Conservation (phyloP, 2,797 vertebrate genomes). For the Perdix hodgsoniae region DNA sequence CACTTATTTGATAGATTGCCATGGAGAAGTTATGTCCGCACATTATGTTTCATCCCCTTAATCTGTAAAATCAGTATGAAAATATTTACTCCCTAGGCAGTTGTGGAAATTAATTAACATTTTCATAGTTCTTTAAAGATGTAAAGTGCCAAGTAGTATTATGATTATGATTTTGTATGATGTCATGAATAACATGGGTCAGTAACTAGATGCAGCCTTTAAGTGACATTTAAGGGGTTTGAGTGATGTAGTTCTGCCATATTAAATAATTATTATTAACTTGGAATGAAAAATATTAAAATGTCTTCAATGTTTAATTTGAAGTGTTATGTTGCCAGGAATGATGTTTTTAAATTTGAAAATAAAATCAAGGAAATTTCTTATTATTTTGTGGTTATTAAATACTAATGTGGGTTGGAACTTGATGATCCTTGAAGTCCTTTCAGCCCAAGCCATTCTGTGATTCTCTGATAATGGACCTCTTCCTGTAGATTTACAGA, state of each 20-base stretch:
- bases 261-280: not conserved
- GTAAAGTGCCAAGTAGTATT: conserved; percentile 39
- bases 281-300: not conserved
- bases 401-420: not conserved
- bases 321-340: not conserved
- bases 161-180: conserved; percentile 10
- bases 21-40: conserved; percentile 15
- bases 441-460: no score
- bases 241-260: not conserved
- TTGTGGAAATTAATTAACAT: conserved; percentile 61
- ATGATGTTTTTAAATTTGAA: not conserved
- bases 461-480: not conserved
- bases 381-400: not conserved
- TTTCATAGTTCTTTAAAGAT: conserved; percentile 59
- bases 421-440: no score
- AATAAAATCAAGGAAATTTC: not conserved
- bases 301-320: not conserved
- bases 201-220: not conserved
- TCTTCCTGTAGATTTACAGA: not conserved
- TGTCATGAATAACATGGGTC: not conserved
- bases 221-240: not conserved
- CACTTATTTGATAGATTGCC: conserved; percentile 6
- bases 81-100: conserved; percentile 65
- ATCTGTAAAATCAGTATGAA: conserved; percentile 56
- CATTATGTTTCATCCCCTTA: conserved; percentile 15